Percentiles rank a stretch among this genome's conserved stretches.
phyloP scores from a whole-genome alignment of 2,797 vertebrate genomes.

The Lepus oiostolus region DNA sequence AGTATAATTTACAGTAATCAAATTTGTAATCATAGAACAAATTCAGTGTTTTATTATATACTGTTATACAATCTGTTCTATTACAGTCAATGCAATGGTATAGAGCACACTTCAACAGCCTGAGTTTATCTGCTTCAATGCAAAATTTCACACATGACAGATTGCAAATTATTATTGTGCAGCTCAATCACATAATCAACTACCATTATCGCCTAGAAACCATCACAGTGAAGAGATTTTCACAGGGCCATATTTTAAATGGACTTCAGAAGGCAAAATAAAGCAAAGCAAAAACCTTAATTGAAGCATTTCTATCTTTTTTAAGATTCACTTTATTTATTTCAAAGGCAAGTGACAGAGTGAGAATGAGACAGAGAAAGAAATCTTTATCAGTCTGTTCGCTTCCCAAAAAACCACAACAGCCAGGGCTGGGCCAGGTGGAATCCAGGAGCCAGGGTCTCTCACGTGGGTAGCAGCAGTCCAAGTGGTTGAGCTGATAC shows the following conservation, averaged over 20 bases:
- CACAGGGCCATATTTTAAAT: slow-evolving; percentile 41
- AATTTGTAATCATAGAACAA: slow-evolving; percentile 65
- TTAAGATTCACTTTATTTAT: too few species aligned
- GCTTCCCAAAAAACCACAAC: too few species aligned
- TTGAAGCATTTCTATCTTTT: not conserved
- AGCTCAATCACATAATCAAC: slow-evolving; percentile 53
- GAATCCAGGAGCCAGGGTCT: too few species aligned
- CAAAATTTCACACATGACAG: slow-evolving; percentile 68
- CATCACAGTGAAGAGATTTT: not conserved
- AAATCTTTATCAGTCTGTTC: too few species aligned
- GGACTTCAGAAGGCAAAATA: slow-evolving; percentile 52
- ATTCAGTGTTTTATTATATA: slow-evolving; percentile 29
- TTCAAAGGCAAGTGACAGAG: too few species aligned
- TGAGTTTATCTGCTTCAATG: slow-evolving; percentile 57
- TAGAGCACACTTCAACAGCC: slow-evolving; percentile 30
- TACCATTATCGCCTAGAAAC: slow-evolving; percentile 54
- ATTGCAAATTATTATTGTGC: slow-evolving; percentile 58
- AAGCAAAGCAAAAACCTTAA: slow-evolving; percentile 23
- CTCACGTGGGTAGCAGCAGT: too few species aligned
- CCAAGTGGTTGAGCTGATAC: too few species aligned
- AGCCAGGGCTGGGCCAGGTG: too few species aligned
- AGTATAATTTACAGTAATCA: slow-evolving; percentile 56
- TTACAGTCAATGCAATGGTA: slow-evolving; percentile 57
- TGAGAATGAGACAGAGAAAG: too few species aligned
- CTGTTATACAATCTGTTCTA: slow-evolving; percentile 65